Percentiles rank a stretch among this genome's conserved stretches.
phyloP scores from a whole-genome alignment of 2,888 invertebrate genomes.

The Papilio elwesi region DNA sequence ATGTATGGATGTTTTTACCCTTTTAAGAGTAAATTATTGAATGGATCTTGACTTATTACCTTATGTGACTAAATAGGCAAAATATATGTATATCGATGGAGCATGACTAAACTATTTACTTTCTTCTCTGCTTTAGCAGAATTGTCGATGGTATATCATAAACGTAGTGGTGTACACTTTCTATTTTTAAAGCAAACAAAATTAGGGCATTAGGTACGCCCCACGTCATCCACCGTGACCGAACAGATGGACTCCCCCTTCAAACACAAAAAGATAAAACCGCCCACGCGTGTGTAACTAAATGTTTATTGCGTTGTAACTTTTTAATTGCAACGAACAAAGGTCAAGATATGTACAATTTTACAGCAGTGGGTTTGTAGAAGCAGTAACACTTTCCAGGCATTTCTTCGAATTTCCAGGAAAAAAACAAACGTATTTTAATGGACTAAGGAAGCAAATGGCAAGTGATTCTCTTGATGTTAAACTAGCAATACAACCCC shows the following conservation, averaged over 20 bases:
- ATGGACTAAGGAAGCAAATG: no score
- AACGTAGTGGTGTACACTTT: not conserved
- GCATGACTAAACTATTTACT: not conserved
- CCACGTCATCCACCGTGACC: constrained; percentile 29
- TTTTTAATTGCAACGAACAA: not conserved
- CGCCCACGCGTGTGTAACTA: constrained; percentile 2
- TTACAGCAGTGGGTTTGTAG: not conserved
- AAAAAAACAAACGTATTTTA: no score
- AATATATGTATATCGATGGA: not conserved
- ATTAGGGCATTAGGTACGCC: constrained; percentile 11
- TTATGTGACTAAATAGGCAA: no score
- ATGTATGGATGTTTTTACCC: no score
- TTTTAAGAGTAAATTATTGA: no score
- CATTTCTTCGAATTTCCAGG: no score
- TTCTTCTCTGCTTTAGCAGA: not conserved
- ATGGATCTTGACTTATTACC: no score
- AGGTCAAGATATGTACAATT: not conserved
- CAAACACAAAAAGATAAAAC: constrained; percentile 10
- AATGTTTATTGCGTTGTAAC: not conserved
- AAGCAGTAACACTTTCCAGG: no score
- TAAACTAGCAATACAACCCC: no score
- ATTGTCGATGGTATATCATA: not conserved
- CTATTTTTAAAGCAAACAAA: constrained; percentile 23
- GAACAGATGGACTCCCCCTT: constrained; percentile 34
- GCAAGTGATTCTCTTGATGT: no score